A percentile compares a stretch with the other conserved stretches of the same genome.
phyloP scores from a whole-genome alignment of 2,797 vertebrate species.

The Myotis daubentonii region DNA sequence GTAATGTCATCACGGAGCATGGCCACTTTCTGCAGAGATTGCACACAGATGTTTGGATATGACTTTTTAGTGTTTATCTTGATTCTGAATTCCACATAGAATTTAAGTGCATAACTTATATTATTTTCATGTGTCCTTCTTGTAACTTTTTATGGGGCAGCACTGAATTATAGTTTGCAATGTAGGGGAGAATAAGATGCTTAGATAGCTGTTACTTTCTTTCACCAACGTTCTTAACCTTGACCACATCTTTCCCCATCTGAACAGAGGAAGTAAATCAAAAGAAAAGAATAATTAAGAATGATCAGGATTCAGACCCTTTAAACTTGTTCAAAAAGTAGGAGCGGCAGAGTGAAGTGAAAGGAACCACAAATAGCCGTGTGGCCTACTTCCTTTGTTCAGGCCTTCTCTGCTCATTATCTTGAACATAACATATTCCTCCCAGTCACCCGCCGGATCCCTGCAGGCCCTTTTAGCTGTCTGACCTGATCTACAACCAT shows the following conservation, averaged over 20 bases:
- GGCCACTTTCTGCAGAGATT: not conserved
- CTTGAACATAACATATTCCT: not conserved
- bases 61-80: not conserved
- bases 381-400: constrained; percentile 12
- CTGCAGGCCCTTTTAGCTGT: not conserved
- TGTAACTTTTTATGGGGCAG: not conserved
- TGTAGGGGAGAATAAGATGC: not conserved
- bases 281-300: not conserved
- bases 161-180: not conserved
- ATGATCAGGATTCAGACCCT: not conserved
- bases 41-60: not conserved
- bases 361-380: not conserved
- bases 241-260: not conserved
- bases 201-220: not conserved
- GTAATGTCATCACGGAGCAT: not conserved
- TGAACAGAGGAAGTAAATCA: not conserved
- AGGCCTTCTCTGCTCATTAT: not conserved
- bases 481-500: not conserved
- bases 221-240: not conserved
- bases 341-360: not conserved
- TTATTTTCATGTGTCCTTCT: constrained; percentile 1
- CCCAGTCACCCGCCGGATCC: rapidly evolving
- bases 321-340: constrained; percentile 46
- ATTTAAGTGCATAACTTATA: constrained; percentile 23
- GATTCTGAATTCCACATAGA: not conserved